phyloP scores from a whole-genome alignment of 2,113 vertebrate genomes.

The Spilogale gracilis region DNA sequence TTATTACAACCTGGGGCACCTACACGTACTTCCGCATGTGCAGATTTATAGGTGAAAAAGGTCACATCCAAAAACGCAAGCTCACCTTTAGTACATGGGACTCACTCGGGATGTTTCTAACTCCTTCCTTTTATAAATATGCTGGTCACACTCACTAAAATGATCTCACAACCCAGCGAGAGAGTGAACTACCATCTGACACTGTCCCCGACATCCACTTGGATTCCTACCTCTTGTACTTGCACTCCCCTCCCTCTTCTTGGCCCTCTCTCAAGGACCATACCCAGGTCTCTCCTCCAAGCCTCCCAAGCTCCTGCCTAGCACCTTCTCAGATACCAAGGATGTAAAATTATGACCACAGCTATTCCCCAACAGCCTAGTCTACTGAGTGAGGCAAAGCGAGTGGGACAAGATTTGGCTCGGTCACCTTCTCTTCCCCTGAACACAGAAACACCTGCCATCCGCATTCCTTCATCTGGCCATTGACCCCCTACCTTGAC shows the following conservation, averaged over 20 bases:
- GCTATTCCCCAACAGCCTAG: neutral
- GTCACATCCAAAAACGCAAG: neutral
- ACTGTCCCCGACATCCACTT: neutral
- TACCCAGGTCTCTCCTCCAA: neutral
- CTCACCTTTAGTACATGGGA: neutral
- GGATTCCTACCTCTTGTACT: neutral
- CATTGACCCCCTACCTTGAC: neutral
- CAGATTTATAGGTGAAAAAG: neutral
- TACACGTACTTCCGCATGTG: neutral
- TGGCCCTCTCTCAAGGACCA: neutral
- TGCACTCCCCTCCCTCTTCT: neutral
- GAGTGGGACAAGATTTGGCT: neutral
- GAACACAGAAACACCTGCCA: neutral
- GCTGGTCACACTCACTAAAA: neutral
- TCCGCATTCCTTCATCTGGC: no score
- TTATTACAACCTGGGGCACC: neutral
- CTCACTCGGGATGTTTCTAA: conserved; percentile 11
- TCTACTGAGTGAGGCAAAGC: neutral
- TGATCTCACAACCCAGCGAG: neutral
- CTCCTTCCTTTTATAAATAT: conserved; percentile 18
- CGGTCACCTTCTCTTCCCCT: neutral
- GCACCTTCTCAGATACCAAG: neutral
- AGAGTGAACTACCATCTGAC: neutral
- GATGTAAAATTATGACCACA: neutral
- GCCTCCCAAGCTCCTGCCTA: neutral